Evolutionary conservation across 35 echinoderm and acorn worm species (phyloP), one percentile per base, ranked within the genome.

Genomic region (Strongylocentrotus purpuratus): DNA sequence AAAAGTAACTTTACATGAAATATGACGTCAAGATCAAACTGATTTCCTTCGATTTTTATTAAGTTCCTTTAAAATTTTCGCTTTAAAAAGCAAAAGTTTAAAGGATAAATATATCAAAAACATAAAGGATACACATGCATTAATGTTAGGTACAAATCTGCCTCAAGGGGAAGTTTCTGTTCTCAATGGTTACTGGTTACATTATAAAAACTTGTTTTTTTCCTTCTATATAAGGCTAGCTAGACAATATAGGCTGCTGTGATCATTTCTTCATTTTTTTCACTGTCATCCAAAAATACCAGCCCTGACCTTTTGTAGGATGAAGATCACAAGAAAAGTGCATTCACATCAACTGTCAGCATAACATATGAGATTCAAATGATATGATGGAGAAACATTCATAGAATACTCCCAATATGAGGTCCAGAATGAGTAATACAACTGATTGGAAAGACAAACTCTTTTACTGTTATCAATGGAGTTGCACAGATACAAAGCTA

Each of bases 281-380:
- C 22, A 31, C 11, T 10, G 18, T 71, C 65, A 78, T 78, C 28
- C 20, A 5, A 22, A 28, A 78, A 78, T 78, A 78, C 65, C 20
- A 78, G 65, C 25, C 65, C 20, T 78, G 65, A 78, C 65, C 65
- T 78, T 78, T 78, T n/a, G 65, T 9, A 28, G 28, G 28, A 78
- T 78, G 65, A 78, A 78, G 65, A 78, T 78, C 65, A 78, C 65
- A 78, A n/a, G 65, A 78, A 78, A 78, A 78, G 65, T 78, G 8
- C 65, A 78, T 78, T 78, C 65, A 78, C 65, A 78, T 78, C 65
- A 78, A 78, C 65, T 78, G 65, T 78, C 65, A 78, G 65, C 65
- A 78, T 78, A 78, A 78, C 65, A 78, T 78, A 78, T 78, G 65
- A 78, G 65, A 78, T 78, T 78, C 25, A 28, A 78, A 78, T 28